Evolutionary conservation across 1,140 invertebrate genomes (phyloP), one percentile per base, ranked within the genome.

Genomic region (Linepithema humile): DNA sequence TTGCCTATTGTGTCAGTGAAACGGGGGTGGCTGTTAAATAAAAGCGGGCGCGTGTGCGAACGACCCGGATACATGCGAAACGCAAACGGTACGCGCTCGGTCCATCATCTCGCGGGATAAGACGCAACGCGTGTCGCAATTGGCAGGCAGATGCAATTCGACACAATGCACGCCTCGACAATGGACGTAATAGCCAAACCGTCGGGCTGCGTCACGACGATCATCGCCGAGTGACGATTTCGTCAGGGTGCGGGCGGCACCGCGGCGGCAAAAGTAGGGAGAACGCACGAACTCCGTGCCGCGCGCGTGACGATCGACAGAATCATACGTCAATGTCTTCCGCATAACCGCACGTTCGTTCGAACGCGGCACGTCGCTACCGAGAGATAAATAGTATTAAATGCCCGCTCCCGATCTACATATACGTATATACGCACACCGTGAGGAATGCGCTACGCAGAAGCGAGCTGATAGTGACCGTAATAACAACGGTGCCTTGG

Each of bases 111-210:
- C 32, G 35, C 48, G 55, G 17, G n/a, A 84, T 59, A 35, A 60
- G 83, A 84, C 32, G 48, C 32, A 59, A 57, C 74, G 67, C 26
- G 35, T 23, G 32, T 53, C 72, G 69, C 20, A 83, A 77, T 77
- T 50, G 72, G 23, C 73, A 50, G 74, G 17, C 86, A 88, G 87
- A 88, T 85, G 86, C 62, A 43, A 23, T 50, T 48, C 53, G 40
- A 40, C 40, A 85, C 64, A 83, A 87, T 87, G 53, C 45, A 0
- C 23, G 23, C 12, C 23, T 2, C 74, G 32, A 35, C 45, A 35
- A 59, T 35, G 65, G 64, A 82, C 59, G 53, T 23, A 59, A 72
- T 45, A 17, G 32, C n/a, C 60, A 17, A 23, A 7, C 7, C 10
- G 23, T 15, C 3, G 7, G 53, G 72, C 72, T 62, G 55, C 73